phyloP scores from a whole-genome alignment of 2,888 invertebrate species.

The Bursaphelenchus okinawaensis region DNA sequence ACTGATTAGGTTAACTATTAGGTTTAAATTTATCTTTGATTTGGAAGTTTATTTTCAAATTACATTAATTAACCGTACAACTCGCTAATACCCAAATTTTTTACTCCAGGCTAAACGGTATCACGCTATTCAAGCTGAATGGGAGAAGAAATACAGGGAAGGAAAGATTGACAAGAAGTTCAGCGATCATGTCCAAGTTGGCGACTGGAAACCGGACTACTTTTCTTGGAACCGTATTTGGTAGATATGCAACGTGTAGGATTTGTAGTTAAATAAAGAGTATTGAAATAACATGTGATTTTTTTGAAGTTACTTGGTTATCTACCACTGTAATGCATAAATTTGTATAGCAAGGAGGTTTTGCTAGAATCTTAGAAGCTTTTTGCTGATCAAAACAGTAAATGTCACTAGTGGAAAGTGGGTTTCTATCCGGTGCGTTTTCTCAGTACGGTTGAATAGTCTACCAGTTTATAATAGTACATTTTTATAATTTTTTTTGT shows the following conservation, averaged over 20 bases:
- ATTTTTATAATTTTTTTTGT: too few species aligned
- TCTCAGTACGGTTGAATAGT: too few species aligned
- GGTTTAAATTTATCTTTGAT: too few species aligned
- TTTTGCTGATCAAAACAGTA: too few species aligned
- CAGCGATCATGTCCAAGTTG: conserved; percentile 41
- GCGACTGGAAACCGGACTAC: conserved; percentile 47
- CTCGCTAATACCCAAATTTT: neutral
- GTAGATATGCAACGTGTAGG: conserved; percentile 1
- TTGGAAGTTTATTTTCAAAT: neutral
- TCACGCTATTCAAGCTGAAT: conserved; percentile 46
- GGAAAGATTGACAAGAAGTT: conserved; percentile 44
- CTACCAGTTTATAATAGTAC: too few species aligned
- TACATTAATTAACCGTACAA: neutral
- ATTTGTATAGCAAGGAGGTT: too few species aligned
- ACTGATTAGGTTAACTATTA: too few species aligned
- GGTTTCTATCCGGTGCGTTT: too few species aligned
- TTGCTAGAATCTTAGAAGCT: too few species aligned
- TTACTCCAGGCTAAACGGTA: conserved; percentile 22
- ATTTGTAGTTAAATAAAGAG: neutral
- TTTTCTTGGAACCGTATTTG: conserved; percentile 26
- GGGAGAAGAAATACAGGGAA: conserved; percentile 43
- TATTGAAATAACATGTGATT: neutral
- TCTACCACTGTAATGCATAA: too few species aligned
- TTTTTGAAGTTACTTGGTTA: too few species aligned
- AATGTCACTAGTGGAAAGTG: too few species aligned